Conservation (phyloP, 2,888 invertebrate species). For the Baronia brevicornis region DNA sequence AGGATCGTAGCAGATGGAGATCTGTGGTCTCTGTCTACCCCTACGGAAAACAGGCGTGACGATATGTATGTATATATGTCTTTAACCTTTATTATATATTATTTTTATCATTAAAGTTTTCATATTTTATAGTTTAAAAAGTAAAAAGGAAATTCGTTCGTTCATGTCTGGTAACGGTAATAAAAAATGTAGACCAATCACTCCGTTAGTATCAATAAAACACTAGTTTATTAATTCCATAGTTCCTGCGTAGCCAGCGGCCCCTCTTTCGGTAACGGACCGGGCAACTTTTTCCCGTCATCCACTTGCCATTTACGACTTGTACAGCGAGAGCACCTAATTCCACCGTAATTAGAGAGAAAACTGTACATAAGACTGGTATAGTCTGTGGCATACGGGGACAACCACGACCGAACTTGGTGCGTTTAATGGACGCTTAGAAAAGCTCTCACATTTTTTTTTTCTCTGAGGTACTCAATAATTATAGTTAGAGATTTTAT, state of each 20-base stretch:
- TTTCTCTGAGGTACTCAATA: not conserved
- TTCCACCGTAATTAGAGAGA: slow-evolving; percentile 55
- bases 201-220: slow-evolving; percentile 11
- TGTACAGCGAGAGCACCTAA: slow-evolving; percentile 49
- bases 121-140: not conserved
- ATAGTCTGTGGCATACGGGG: slow-evolving; percentile 24
- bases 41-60: too few species aligned
- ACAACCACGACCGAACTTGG: slow-evolving; percentile 33
- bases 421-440: slow-evolving; percentile 35
- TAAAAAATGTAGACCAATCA: slow-evolving; percentile 9
- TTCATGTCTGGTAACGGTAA: slow-evolving; percentile 3
- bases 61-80: too few species aligned
- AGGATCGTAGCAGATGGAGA: too few species aligned
- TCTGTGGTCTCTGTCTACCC: too few species aligned
- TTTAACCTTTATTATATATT: too few species aligned
- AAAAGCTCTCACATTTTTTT: slow-evolving; percentile 14
- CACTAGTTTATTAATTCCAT: slow-evolving; percentile 18
- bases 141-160: too few species aligned
- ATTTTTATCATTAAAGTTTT: too few species aligned
- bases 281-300: slow-evolving; percentile 36
- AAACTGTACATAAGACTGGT: slow-evolving; percentile 40
- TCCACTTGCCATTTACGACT: slow-evolving; percentile 27
- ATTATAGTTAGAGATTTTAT: not conserved
- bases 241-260: slow-evolving; percentile 20
- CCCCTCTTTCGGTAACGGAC: slow-evolving; percentile 25